phyloP scores from a whole-genome alignment of 2,113 vertebrate genomes.

The Sitta europaea region DNA sequence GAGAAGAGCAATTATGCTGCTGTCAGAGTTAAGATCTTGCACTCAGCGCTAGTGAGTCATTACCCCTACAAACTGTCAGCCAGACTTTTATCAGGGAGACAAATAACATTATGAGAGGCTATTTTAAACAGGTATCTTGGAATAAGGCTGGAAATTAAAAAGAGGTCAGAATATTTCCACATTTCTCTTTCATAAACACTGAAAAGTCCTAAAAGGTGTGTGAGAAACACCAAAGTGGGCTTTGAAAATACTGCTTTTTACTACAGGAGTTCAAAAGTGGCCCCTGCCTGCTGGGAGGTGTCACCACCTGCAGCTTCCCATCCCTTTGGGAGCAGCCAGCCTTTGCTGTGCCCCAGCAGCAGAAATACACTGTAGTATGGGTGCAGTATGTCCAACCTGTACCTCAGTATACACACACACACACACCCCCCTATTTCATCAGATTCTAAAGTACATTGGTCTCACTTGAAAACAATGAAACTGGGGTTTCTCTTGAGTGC shows the following conservation, averaged over 20 bases:
- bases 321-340: background rate
- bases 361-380: background rate
- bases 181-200: background rate
- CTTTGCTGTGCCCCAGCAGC: background rate
- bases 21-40: slow-evolving; percentile 21
- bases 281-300: background rate
- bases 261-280: background rate
- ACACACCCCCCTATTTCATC: background rate
- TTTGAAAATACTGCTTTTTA: background rate
- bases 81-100: background rate
- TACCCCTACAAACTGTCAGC: slow-evolving; percentile 27
- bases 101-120: background rate
- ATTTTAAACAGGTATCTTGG: background rate
- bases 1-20: slow-evolving; percentile 43
- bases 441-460: background rate
- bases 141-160: background rate
- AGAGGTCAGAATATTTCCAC: background rate
- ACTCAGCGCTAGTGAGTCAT: slow-evolving; percentile 36
- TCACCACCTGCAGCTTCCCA: background rate
- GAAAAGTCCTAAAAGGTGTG: background rate
- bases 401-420: background rate
- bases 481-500: background rate
- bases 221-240: background rate
- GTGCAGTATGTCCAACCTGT: background rate
- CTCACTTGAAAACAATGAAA: background rate